Conservation (phyloP, 2,888 invertebrate species). For the Willowsia nigromaculata region DNA sequence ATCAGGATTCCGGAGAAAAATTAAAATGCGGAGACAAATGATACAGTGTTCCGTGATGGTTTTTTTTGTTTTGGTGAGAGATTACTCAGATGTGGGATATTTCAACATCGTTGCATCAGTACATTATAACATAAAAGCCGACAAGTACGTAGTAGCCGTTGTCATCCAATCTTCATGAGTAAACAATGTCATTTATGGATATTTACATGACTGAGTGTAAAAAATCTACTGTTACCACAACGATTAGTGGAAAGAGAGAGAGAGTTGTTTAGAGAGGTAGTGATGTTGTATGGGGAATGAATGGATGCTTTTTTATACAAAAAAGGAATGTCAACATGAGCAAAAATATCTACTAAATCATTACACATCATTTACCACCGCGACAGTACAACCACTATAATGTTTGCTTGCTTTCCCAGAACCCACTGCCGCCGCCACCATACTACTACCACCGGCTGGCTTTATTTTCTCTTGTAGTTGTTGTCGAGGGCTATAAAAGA, state of each 20-base stretch:
- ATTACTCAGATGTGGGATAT: neutral
- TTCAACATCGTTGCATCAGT: neutral
- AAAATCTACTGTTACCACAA: neutral
- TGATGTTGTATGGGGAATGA: neutral
- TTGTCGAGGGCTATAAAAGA: constrained; percentile 6
- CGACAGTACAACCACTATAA: neutral
- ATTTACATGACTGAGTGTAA: neutral
- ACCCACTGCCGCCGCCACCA: neutral
- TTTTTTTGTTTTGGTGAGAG: neutral
- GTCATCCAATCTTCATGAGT: constrained; percentile 27
- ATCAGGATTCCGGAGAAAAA: neutral
- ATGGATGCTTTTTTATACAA: neutral
- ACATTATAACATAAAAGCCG: neutral
- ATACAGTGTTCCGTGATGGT: neutral
- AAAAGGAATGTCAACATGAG: constrained; percentile 29
- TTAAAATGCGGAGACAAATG: neutral
- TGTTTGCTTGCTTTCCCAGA: neutral
- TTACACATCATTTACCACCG: constrained; percentile 32
- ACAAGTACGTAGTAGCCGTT: too few relatives aligned
- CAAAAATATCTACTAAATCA: constrained; percentile 32
- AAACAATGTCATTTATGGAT: constrained; percentile 1
- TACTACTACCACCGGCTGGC: neutral
- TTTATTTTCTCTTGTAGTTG: neutral
- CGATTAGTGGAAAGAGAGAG: neutral
- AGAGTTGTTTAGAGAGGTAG: neutral